phyloP scores from a whole-genome alignment of 2,888 invertebrate species.

The Mechanitis messenoides region DNA sequence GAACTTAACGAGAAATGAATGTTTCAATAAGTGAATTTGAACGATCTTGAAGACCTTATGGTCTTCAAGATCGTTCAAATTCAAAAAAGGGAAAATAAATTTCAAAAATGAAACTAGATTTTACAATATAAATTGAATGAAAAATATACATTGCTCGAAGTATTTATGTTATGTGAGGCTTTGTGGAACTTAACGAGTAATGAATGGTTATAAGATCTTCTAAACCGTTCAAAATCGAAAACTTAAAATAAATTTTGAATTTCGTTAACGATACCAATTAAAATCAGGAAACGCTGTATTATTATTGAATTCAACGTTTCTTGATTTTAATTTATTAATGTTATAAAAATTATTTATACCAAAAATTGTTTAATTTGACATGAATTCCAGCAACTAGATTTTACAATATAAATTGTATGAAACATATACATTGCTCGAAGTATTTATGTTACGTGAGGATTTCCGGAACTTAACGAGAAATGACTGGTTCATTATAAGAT shows the following conservation, averaged over 20 bases:
- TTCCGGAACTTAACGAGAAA: too few species aligned
- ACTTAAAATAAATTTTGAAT: slow-evolving; percentile 35
- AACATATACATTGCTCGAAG: too few species aligned
- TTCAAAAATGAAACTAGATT: slow-evolving; percentile 41
- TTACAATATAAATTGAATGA: neutral
- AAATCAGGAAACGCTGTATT: slow-evolving; percentile 30
- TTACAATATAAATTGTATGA: neutral
- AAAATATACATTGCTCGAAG: slow-evolving; percentile 18
- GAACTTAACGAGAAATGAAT: too few species aligned
- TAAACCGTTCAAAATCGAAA: slow-evolving; percentile 11
- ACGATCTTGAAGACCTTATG: too few species aligned
- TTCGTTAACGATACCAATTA: slow-evolving; percentile 34
- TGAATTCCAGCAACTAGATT: slow-evolving; percentile 24
- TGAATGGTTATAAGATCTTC: too few species aligned
- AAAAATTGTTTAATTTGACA: slow-evolving; percentile 62
- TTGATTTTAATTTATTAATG: slow-evolving; percentile 33
- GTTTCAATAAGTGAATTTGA: too few species aligned
- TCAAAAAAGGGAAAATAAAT: too few species aligned
- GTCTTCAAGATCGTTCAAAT: too few species aligned
- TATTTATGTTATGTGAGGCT: neutral
- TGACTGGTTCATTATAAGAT: too few species aligned
- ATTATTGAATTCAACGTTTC: too few species aligned
- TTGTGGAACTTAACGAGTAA: slow-evolving; percentile 2
- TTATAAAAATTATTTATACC: slow-evolving; percentile 56
- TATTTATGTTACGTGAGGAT: too few species aligned